Base-by-base conservation (phyloP, 2,888 invertebrate species). In the Strigamia transsilvanica region DNA sequence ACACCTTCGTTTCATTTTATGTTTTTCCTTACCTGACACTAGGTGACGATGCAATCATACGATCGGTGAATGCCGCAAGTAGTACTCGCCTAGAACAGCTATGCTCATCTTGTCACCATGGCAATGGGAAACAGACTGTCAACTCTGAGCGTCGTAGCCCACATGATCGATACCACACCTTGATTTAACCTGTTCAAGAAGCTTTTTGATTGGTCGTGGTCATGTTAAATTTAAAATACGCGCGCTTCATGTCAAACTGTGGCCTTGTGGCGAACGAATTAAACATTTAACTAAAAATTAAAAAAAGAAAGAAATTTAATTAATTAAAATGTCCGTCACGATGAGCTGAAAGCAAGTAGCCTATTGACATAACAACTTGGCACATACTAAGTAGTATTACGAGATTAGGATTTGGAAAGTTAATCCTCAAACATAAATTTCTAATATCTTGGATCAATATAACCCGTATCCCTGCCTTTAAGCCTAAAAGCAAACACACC, bases 41-140 rank as follows among this genome's bases (percentile, higher is more conserved):
- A 66, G 66, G 66, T 66, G 66, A 66, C 66, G 66, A 23, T 66
- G 15, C 27, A 15, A 27, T 66, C 66, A 66, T 27, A 27, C 66
- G 15, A 23, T 27, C 23, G 27, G 27, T 10, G 12, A 32, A 66
- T 3, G 27, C 66, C 4, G 6, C 51, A n/a, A 51, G 51, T 61
- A 23, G 21, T 5, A 6, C 66, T 15, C 66, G 66, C 66, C 66
- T 66, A 66, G 66, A 23, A 32, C 66, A 9, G 66, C 27, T 32
- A 23, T 27, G 66, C 32, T 15, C 66, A 32, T 27, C 27, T 66
- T 15, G 66, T 66, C 66, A 66, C 66, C 32, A 66, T 66, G 27
- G 66, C 51, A 51, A 51, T 66, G 27, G 66, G 27, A 13, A 66
- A 66, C 27, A 66, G n/a, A 51, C 51, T 51, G 51, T 51, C 51